Evolutionary conservation across 2,888 invertebrate genomes (phyloP).

Genomic region (Brachyopa scutellaris): DNA sequence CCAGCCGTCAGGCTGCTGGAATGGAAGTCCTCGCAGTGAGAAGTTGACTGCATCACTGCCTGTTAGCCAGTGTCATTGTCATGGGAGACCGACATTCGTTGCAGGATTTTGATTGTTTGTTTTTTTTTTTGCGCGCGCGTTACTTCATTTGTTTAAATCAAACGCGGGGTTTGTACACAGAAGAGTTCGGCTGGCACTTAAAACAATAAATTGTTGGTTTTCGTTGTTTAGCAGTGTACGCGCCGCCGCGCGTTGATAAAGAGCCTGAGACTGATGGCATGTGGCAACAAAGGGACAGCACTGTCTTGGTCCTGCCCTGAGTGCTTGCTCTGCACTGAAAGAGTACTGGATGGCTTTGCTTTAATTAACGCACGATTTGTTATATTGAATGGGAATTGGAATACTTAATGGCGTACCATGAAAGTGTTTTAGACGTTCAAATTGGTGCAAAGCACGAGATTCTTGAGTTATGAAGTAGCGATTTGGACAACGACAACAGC

Average conservation of each 20-base stretch:
- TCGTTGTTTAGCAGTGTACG: constrained; percentile 49
- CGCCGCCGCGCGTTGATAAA: constrained; percentile 56
- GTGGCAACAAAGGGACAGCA: constrained; percentile 58
- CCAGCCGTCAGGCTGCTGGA: constrained; percentile 43
- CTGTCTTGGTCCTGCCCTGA: background rate
- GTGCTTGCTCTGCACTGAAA: no score
- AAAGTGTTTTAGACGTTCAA: constrained; percentile 33
- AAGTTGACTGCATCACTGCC: constrained; percentile 58
- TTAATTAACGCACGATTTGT: constrained; percentile 71
- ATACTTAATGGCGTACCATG: constrained; percentile 25
- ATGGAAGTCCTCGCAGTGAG: constrained; percentile 26
- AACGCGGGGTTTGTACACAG: constrained; percentile 44
- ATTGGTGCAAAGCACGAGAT: constrained; percentile 65
- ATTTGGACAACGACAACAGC: background rate
- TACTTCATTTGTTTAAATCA: constrained; percentile 70
- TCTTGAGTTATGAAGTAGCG: constrained; percentile 28
- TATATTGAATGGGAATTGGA: constrained; percentile 40
- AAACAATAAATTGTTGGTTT: constrained; percentile 70
- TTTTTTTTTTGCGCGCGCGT: constrained; percentile 31
- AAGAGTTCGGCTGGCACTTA: constrained; percentile 66
- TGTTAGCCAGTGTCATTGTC: constrained; percentile 62
- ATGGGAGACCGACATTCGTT: constrained; percentile 16
- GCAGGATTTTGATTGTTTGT: background rate
- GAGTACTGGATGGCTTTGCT: background rate
- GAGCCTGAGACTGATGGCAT: constrained; percentile 65